These are phyloP conservation scores for Orycteropus afer DNA, from an alignment of 2,113 vertebrate genomes.

Conservation along the genomic window DNA sequence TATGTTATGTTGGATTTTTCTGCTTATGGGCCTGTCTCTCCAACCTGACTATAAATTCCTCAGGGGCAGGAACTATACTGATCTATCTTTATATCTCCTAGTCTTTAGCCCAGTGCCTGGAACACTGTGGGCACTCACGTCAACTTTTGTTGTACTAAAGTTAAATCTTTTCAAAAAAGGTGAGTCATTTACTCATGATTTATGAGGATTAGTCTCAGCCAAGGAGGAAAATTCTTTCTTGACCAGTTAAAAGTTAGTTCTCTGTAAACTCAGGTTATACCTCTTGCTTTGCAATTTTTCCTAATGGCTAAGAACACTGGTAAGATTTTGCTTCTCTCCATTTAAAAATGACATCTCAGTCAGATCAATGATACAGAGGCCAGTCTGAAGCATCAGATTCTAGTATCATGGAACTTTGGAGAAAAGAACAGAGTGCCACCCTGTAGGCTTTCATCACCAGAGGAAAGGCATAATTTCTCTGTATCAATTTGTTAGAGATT, in stretches of 20 bases:
- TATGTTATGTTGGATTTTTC: neutral
- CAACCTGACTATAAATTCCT: neutral
- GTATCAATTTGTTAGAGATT: neutral
- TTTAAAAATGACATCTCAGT: constrained; percentile 47
- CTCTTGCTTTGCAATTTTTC: neutral
- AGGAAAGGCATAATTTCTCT: constrained; percentile 4
- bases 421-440: neutral
- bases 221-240: constrained; percentile 28
- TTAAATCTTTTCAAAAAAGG: constrained; percentile 23
- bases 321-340: neutral
- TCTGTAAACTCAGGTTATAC: constrained; percentile 25
- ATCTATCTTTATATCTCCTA: neutral
- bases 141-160: neutral
- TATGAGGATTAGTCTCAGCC: neutral
- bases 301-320: constrained; percentile 24
- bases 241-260: constrained; percentile 36
- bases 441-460: neutral
- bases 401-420: neutral
- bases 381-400: neutral
- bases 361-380: constrained; percentile 21
- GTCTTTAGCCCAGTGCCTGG: neutral
- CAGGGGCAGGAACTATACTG: neutral
- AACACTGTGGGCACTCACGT: neutral
- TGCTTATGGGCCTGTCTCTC: neutral
- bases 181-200: neutral